Base-by-base conservation (phyloP, 1,140 invertebrate species). In the Diuraphis noxia region DNA sequence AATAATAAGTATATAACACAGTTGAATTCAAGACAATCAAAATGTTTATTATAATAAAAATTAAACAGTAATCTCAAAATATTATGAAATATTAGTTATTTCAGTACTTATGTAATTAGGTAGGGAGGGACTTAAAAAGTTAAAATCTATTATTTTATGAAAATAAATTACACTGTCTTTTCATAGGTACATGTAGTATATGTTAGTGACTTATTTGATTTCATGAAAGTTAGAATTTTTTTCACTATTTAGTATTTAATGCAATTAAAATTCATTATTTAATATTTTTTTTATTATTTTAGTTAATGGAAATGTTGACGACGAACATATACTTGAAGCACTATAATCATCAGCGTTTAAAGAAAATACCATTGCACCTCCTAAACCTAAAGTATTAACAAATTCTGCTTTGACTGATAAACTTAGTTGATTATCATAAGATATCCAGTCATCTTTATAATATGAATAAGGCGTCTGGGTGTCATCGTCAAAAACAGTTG, bases 351-450 rank as follows among this genome's bases (percentile, higher is more conserved):
- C 97, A 2, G 95, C 95, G 93, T 97, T 97, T 25, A 97, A 93
- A 2, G 96, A 96, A 93, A 95, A 96, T 89, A 97, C 94, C 97
- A 97, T 97, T 0, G 95, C 96, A 49, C 97, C 97, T 82, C 95
- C 95, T 90, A 97, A 95, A 38, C 95, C 94, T 34, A 95, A 94
- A 1, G 94, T 94, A 93, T 95, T 95, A 1, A 97, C 95, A 94
- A 95, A 97, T 81, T 95, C 94, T 2, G 96, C 95, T 94, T 98
- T 98, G 93, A 95, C 95, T 90, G 93, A 94, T 0, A 97, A 94
- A 94, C 97, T 99, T 56, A 94, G 93, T 9, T 95, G 94, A 93
- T 98, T 95, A 92, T 99, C 98, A 93, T 96, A 99, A 0, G 98
- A 98, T 84, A 98, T 95, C 98, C 98, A 99, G 93, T 98, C 97